A percentile compares a stretch with the other conserved stretches of the same genome.
Evolutionary conservation across 2,888 invertebrate genomes (phyloP).

Genomic region (Aromia moschata): DNA sequence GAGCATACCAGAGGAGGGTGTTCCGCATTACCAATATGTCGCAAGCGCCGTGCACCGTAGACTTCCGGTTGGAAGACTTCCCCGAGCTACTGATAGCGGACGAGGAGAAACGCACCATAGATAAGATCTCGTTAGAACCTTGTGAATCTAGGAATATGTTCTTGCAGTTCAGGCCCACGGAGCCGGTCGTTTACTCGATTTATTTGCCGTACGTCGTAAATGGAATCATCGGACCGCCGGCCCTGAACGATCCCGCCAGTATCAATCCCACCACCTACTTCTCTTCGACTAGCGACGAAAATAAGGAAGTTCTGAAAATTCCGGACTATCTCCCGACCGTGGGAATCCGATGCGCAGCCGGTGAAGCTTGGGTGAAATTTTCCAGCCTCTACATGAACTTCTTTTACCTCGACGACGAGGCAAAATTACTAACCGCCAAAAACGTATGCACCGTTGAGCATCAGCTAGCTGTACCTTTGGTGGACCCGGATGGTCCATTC

Average conservation of each 20-base stretch:
- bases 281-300: not conserved
- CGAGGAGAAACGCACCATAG: slow-evolving; percentile 36
- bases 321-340: slow-evolving; percentile 34
- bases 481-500: slow-evolving; percentile 11
- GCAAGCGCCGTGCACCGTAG: slow-evolving; percentile 45
- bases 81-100: slow-evolving; percentile 57
- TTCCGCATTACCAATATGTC: slow-evolving; percentile 56
- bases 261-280: slow-evolving; percentile 35
- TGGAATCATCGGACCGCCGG: slow-evolving; percentile 68
- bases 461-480: slow-evolving; percentile 4
- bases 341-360: slow-evolving; percentile 44
- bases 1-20: slow-evolving; percentile 50
- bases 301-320: not conserved
- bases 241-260: slow-evolving; percentile 46
- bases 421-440: slow-evolving; percentile 27
- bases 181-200: slow-evolving; percentile 66
- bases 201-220: slow-evolving; percentile 70
- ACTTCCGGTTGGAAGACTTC: slow-evolving; percentile 55
- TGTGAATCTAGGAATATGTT: slow-evolving; percentile 52
- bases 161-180: slow-evolving; percentile 60
- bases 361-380: slow-evolving; percentile 38
- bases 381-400: slow-evolving; percentile 34
- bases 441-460: slow-evolving; percentile 26
- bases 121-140: slow-evolving; percentile 47
- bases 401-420: not conserved